Base-by-base conservation (phyloP, 2,113 vertebrate genomes). In the Pluvianellus socialis region DNA sequence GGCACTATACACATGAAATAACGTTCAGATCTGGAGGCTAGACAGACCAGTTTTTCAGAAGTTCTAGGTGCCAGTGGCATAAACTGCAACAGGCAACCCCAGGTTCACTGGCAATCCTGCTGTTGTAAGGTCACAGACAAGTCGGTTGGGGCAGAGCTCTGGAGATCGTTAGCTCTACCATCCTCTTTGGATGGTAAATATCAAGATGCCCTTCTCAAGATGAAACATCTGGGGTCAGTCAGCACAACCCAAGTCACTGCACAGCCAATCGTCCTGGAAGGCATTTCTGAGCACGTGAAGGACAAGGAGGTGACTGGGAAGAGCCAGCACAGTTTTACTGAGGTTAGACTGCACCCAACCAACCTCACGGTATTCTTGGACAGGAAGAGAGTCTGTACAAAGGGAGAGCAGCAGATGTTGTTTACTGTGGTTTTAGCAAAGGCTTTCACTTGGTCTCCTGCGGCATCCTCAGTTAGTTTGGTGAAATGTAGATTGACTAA, bases 391-490 rank as follows among this genome's bases (percentile, higher is more conserved):
- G n/a, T 45, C 47, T 14, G 12, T 12, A 55, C n/a, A 58, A 84
- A 61, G 11, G 26, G 20, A 76, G 23, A 89, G 23, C 45, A 44
- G 10, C 0, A 3, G 16, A 15, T 58, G 9, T 26, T 62, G 28
- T 12, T 52, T 32, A 56, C 4, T 15, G 11, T 2, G 0, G 0
- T 62, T 67, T 62, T 26, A 77, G 23, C 33, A 91, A 65, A 40
- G 61, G 10, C 19, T 58, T 87, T 62, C 7, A 2, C 24, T 77
- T 66, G 7, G 17, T 71, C 27, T 77, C 16, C 19, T 0, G 0
- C 4, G 18, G 55, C n/a, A 87, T 44, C n/a, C 38, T 85, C 44
- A 28, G 28, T 40, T 38, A 35, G 17, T 26, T 35, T 74, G 55
- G 5, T 13, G 19, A 53, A 21, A 61, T 21, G 79, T 0, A 1